A percentile compares a stretch with the other conserved stretches of the same genome.
Conservation (phyloP, 2,888 invertebrate genomes). For the Diarsia dahlii region DNA sequence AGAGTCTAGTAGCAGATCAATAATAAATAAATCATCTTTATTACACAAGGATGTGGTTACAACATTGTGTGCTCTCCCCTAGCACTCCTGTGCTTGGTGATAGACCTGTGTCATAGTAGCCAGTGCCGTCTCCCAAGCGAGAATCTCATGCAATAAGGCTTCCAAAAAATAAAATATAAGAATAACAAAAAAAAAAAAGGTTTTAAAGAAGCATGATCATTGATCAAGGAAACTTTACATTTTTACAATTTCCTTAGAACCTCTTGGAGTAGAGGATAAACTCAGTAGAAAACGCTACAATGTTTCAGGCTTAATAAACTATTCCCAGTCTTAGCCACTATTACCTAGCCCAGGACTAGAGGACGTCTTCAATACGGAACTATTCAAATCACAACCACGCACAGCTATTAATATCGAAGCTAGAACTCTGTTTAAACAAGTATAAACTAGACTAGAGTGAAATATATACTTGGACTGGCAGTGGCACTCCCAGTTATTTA, state of each 20-base stretch:
- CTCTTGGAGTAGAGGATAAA: not conserved
- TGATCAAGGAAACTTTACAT: not conserved
- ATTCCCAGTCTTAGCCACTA: constrained; percentile 57
- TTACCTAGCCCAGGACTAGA: constrained; percentile 38
- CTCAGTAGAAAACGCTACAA: not conserved
- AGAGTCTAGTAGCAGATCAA: too few species aligned
- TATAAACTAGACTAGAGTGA: constrained; percentile 66
- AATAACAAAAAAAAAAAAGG: too few species aligned
- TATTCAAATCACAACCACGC: constrained; percentile 82
- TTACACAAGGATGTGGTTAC: too few species aligned
- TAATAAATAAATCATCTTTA: too few species aligned
- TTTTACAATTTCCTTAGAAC: not conserved
- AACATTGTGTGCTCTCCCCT: too few species aligned
- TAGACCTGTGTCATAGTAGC: too few species aligned
- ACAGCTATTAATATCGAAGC: constrained; percentile 80
- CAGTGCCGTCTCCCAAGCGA: too few species aligned
- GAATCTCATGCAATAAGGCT: too few species aligned
- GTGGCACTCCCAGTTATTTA: constrained; percentile 40
- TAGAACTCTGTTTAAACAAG: constrained; percentile 73
- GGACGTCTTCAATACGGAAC: constrained; percentile 75
- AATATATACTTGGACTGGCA: constrained; percentile 63
- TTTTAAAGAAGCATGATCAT: too few species aligned
- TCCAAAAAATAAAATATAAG: too few species aligned
- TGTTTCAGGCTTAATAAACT: not conserved
- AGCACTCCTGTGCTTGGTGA: too few species aligned